phyloP scores from a whole-genome alignment of 2,888 invertebrate genomes.

The Mylabris sibirica region DNA sequence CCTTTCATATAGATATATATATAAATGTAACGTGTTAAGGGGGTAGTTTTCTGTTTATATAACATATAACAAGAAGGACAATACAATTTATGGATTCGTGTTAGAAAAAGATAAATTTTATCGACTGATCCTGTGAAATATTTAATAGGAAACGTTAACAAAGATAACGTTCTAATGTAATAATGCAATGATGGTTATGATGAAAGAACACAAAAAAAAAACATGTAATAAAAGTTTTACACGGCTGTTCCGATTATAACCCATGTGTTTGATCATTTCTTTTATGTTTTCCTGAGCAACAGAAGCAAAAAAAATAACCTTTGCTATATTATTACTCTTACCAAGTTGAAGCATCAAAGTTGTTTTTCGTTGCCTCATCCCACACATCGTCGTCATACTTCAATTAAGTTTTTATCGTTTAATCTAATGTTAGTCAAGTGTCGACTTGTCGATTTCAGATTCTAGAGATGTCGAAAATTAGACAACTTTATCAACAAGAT shows the following conservation, averaged over 20 bases:
- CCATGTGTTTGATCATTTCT: not conserved
- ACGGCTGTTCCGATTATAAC: conserved; percentile 8
- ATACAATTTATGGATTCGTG: conserved; percentile 31
- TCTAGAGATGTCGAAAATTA: not conserved
- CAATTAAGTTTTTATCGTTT: conserved; percentile 3
- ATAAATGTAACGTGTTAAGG: conserved; percentile 24
- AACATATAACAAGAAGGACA: conserved; percentile 20
- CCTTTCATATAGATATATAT: conserved; percentile 31
- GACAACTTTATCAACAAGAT: conserved; percentile 1
- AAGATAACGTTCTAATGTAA: conserved; percentile 31
- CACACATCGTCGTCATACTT: not conserved
- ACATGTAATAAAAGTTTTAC: conserved; percentile 19
- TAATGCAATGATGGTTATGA: conserved; percentile 22
- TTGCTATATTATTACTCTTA: not conserved
- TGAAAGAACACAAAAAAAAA: conserved; percentile 12
- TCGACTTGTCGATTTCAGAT: not conserved
- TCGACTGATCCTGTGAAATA: conserved; percentile 30
- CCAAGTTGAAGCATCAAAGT: not conserved
- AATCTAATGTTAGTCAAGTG: not conserved
- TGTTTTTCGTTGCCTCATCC: not conserved
- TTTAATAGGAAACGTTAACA: conserved; percentile 33
- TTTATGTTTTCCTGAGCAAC: not conserved
- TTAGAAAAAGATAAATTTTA: conserved; percentile 32
- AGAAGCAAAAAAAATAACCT: not conserved
- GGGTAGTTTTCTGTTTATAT: conserved; percentile 8